Evolutionary conservation across 2,888 invertebrate genomes (phyloP).

Genomic region (Rhagophthalmus giganteus): DNA sequence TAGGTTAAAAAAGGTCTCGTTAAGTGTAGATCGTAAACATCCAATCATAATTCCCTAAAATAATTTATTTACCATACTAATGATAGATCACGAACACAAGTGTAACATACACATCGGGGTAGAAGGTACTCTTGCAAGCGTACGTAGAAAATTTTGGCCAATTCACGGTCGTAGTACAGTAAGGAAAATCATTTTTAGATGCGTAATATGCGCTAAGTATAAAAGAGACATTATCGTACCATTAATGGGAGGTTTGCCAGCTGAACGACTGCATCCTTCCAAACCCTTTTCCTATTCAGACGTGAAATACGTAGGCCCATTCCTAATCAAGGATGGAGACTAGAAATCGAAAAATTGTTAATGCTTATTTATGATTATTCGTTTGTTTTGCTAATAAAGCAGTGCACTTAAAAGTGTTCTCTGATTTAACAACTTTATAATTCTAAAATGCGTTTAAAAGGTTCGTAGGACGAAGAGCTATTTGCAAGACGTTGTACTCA

Average conservation of each 20-base stretch:
- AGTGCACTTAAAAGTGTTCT: conserved; percentile 39
- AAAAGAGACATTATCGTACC: conserved; percentile 29
- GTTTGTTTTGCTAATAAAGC: conserved; percentile 36
- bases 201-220: conserved; percentile 28
- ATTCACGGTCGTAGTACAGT: conserved; percentile 24
- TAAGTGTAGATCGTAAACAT: conserved; percentile 24
- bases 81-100: conserved; percentile 33
- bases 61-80: conserved; percentile 21
- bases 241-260: conserved; percentile 40
- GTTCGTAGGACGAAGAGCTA: conserved; percentile 24
- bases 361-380: conserved; percentile 35
- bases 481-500: conserved; percentile 7
- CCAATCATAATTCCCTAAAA: conserved; percentile 21
- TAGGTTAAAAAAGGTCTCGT: conserved; percentile 12
- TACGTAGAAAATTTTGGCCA: conserved; percentile 35
- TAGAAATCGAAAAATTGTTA: conserved; percentile 26
- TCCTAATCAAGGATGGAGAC: conserved; percentile 28
- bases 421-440: conserved; percentile 33
- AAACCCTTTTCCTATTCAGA: conserved; percentile 31
- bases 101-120: conserved; percentile 32
- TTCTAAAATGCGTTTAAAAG: conserved; percentile 36
- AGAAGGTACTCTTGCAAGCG: conserved; percentile 27
- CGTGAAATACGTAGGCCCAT: conserved; percentile 37
- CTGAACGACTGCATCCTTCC: conserved; percentile 20
- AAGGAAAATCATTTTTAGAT: conserved; percentile 10